phyloP scores from a whole-genome alignment of 2,113 vertebrate species.

The Chionodraco myersi region DNA sequence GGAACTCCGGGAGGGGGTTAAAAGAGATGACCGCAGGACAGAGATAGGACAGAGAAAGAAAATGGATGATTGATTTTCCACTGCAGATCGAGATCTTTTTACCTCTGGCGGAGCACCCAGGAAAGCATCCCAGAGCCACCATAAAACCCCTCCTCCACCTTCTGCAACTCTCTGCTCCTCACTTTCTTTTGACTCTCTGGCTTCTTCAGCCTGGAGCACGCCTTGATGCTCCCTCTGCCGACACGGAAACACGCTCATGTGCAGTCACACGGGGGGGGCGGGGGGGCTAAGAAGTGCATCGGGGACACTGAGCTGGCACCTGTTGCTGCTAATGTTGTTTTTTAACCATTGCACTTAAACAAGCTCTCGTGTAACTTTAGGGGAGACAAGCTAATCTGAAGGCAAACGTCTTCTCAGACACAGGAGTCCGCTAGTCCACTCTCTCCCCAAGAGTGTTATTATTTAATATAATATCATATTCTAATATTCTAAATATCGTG shows the following conservation, averaged over 20 bases:
- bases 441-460: neutral
- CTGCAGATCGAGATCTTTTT: constrained; percentile 46
- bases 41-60: neutral
- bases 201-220: constrained; percentile 37
- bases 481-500: neutral
- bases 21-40: neutral
- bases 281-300: neutral
- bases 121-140: constrained; percentile 75
- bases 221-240: neutral
- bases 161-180: constrained; percentile 59
- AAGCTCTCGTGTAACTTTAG: neutral
- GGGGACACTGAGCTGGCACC: constrained; percentile 10
- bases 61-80: constrained; percentile 1
- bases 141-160: constrained; percentile 53
- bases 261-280: constrained; percentile 23
- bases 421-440: too few species aligned
- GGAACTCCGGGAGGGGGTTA: neutral
- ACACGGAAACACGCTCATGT: constrained; percentile 58
- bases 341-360: neutral
- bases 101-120: constrained; percentile 71
- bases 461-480: neutral
- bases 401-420: too few species aligned
- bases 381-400: too few species aligned
- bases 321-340: neutral
- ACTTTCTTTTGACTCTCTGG: constrained; percentile 24